phyloP scores from a whole-genome alignment of 1,140 invertebrate species.

The Monochamus saltuarius region DNA sequence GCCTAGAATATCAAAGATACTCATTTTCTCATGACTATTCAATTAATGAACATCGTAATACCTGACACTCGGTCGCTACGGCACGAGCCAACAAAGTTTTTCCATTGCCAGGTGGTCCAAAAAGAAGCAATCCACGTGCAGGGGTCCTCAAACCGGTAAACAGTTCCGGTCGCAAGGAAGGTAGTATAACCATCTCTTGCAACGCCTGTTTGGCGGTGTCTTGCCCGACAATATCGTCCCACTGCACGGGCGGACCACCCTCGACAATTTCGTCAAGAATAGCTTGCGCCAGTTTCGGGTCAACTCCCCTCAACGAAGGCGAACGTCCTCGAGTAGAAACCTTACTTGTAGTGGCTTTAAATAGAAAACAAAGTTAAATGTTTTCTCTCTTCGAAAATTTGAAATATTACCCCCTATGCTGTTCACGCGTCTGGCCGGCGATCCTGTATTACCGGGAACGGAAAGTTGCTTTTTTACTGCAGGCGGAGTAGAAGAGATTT shows the following conservation, averaged over 20 bases:
- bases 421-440: conserved; percentile 55
- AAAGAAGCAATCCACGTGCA: conserved; percentile 88
- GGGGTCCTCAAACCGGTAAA: conserved; percentile 90
- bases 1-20: conserved; percentile 54
- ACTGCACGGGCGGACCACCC: conserved; percentile 77
- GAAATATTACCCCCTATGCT: conserved; percentile 24
- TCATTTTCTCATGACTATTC: background rate
- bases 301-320: conserved; percentile 70
- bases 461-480: conserved; percentile 78
- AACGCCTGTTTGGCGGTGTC: conserved; percentile 92
- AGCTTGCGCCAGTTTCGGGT: conserved; percentile 85
- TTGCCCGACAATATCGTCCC: conserved; percentile 92
- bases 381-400: background rate
- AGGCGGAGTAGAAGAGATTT: conserved; percentile 75
- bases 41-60: conserved; percentile 11
- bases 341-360: conserved; percentile 23
- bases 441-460: conserved; percentile 61
- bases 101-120: conserved; percentile 89
- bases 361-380: conserved; percentile 8
- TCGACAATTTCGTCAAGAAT: conserved; percentile 74
- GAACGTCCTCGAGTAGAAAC: conserved; percentile 33
- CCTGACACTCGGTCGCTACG: conserved; percentile 84
- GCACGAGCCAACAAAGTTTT: conserved; percentile 90
- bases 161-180: conserved; percentile 90
- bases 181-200: conserved; percentile 96